A percentile compares a stretch with the other conserved stretches of the same genome.
These are phyloP conservation scores for Conistra vaccinii DNA, from an alignment of 2,888 invertebrate species.

Conservation along the genomic window DNA sequence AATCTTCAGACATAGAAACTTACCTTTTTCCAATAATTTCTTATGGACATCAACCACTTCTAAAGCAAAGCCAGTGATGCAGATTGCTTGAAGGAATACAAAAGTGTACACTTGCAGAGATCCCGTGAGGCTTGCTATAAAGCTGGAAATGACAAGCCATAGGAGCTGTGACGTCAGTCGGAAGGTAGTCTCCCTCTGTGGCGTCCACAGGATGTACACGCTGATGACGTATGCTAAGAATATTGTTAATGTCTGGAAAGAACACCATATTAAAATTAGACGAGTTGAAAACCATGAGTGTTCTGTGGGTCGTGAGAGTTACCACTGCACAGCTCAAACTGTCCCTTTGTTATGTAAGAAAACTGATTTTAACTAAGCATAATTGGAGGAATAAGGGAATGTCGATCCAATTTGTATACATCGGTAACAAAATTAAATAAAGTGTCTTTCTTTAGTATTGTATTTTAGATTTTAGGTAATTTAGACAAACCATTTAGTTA, in stretches of 20 bases:
- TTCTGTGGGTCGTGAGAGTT: not conserved
- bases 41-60: constrained; percentile 91
- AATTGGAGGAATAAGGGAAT: not conserved
- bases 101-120: constrained; percentile 94
- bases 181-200: constrained; percentile 92
- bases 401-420: not conserved
- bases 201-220: constrained; percentile 94
- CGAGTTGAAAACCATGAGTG: accelerated
- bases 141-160: constrained; percentile 95
- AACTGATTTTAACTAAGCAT: not conserved
- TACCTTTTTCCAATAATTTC: constrained; percentile 87
- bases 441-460: not conserved
- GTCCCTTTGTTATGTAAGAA: not conserved
- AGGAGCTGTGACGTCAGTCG: constrained; percentile 93
- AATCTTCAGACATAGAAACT: constrained; percentile 17
- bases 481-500: not conserved
- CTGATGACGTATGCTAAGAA: constrained; percentile 93
- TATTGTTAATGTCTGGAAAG: constrained; percentile 92
- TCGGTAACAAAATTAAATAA: no score
- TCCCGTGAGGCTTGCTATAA: constrained; percentile 94
- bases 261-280: not conserved
- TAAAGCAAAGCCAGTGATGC: constrained; percentile 91
- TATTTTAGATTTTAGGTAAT: not conserved
- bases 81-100: constrained; percentile 92
- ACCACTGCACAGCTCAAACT: not conserved